These are phyloP conservation scores for Seriola aureovittata DNA, from an alignment of 2,113 vertebrate species.

Conservation along the genomic window DNA sequence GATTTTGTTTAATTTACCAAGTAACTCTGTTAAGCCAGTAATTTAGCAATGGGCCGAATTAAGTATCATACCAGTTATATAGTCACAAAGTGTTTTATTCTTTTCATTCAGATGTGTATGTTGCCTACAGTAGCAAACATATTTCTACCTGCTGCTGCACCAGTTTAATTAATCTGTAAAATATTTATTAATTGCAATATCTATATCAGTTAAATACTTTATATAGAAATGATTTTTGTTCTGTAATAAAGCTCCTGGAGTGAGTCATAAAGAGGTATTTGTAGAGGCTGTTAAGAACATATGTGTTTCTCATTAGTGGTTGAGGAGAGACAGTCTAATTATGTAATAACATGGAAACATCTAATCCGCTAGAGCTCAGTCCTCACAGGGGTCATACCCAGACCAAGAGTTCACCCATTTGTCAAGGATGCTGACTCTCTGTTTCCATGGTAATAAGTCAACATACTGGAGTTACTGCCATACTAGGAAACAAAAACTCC, in stretches of 20 bases:
- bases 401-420: constrained; percentile 52
- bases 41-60: background rate
- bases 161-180: background rate
- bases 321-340: constrained; percentile 19
- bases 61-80: background rate
- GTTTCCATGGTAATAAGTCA: constrained; percentile 64
- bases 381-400: constrained; percentile 41
- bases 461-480: constrained; percentile 56
- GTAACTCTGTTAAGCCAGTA: background rate
- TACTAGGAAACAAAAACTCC: constrained; percentile 70
- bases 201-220: background rate
- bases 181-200: background rate
- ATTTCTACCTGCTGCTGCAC: background rate
- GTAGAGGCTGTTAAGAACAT: background rate
- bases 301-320: constrained; percentile 17
- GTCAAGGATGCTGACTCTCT: constrained; percentile 56
- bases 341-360: constrained; percentile 56
- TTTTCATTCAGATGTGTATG: background rate
- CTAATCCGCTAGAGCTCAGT: constrained; percentile 52
- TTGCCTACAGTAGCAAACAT: background rate
- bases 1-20: background rate
- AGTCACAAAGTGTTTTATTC: background rate
- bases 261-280: background rate
- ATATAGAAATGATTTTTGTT: background rate
- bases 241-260: background rate